Evolutionary conservation across 1,140 invertebrate genomes (phyloP), one percentile per base, ranked within the genome.

Genomic region (Ephestia elutella): DNA sequence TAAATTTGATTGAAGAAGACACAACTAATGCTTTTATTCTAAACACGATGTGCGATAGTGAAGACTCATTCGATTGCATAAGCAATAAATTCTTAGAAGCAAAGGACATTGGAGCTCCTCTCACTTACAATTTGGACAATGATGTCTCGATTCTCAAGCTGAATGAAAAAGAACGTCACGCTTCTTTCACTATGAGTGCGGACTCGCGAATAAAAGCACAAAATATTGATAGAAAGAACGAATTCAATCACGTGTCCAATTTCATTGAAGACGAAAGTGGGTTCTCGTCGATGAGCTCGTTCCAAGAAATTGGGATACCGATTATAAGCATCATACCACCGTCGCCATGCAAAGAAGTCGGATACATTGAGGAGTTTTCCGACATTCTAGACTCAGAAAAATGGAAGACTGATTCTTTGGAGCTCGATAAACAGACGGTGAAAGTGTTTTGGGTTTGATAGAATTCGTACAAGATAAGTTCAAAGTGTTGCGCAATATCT

Each of bases 271-370:
- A 95, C 65, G 94, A 95, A 72, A 95, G 94, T 71, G 94, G 94
- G 11, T 95, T 95, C 77, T 95, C 94, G 11, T 95, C 94, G 2
- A 93, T 95, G 87, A 94, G 92, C 76, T 95, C 94, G 2, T 95
- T 95, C 69, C 94, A 95, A 78, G 94, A 95, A 68, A 91, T 94
- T 18, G 93, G 93, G 1, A 80, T 94, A 60, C 93, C 93, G 0
- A 75, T 90, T 7, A 87, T 87, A 71, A 86, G 76, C 49, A 85
- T 85, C 49, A 85, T 86, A 63, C 82, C 85, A 68, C 85, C 85
- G 55, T 83, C 82, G 11, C 85, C 85, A 2, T 81, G 76, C 30
- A 82, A 86, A 65, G 85, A 87, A 61, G 73, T 82, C 5, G 69
- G 68, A 1, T 86, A 75, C 60, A 70, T 81, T 56, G 75, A 82